phyloP scores from a whole-genome alignment of 2,888 invertebrate genomes.

The Mycogona germanica region DNA sequence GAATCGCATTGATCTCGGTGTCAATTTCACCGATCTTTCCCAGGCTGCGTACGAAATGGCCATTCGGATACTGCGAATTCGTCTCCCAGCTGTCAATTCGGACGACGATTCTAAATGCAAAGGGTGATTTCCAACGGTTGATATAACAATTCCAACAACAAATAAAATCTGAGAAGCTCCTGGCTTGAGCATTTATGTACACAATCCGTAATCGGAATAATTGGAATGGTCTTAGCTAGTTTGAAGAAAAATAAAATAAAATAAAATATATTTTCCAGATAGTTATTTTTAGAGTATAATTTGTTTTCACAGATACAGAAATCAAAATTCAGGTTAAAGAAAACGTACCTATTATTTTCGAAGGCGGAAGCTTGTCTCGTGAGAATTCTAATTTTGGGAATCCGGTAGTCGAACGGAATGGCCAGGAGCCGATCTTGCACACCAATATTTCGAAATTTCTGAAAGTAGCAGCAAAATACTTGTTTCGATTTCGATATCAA shows the following conservation, averaged over 20 bases:
- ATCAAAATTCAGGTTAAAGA: no score
- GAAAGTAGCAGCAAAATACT: neutral
- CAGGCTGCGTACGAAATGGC: slow-evolving; percentile 30
- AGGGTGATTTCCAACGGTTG: neutral
- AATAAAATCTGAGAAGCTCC: no score
- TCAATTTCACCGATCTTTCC: slow-evolving; percentile 31
- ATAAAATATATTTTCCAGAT: no score
- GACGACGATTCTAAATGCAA: slow-evolving; percentile 26
- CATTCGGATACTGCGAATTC: slow-evolving; percentile 31
- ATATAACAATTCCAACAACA: neutral
- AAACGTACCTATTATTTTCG: slow-evolving; percentile 28
- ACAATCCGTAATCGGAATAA: no score
- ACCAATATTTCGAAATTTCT: slow-evolving; percentile 1
- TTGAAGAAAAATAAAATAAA: no score
- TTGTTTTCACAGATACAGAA: no score
- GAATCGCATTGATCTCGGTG: slow-evolving; percentile 30
- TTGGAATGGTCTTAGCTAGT: no score
- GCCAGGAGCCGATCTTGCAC: slow-evolving; percentile 26
- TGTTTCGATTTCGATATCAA: no score
- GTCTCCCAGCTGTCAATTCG: slow-evolving; percentile 31
- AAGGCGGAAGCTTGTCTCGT: slow-evolving; percentile 30
- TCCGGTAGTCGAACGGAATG: slow-evolving; percentile 32
- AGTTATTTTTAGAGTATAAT: no score
- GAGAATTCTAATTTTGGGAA: slow-evolving; percentile 32
- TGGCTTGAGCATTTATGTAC: no score